Evolutionary conservation across 2,113 vertebrate species (phyloP).

Genomic region (Eulemur rufifrons): DNA sequence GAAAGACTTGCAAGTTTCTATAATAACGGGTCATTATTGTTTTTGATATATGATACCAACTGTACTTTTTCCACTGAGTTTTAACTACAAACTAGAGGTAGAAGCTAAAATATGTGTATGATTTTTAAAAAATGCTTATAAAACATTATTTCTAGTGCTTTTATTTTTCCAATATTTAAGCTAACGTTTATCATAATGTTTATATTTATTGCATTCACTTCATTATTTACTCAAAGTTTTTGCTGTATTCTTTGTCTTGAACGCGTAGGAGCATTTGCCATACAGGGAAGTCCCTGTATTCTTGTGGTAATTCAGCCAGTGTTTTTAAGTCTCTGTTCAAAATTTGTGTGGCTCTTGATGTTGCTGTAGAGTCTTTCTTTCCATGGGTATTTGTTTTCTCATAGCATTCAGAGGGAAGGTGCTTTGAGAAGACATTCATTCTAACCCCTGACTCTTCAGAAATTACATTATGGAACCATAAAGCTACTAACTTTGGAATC

Average conservation of each 20-base stretch:
- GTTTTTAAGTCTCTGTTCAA: conserved; percentile 91
- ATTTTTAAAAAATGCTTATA: background rate
- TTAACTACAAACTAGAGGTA: conserved; percentile 37
- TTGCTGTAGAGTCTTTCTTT: conserved; percentile 93
- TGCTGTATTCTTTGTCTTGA: conserved; percentile 87
- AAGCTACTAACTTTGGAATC: conserved; percentile 80
- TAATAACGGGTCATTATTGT: conserved; percentile 37
- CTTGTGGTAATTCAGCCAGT: conserved; percentile 91
- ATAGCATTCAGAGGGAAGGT: conserved; percentile 90
- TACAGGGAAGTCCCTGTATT: conserved; percentile 95
- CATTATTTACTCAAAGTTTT: conserved; percentile 79
- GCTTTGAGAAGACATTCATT: conserved; percentile 96
- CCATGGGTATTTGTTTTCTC: conserved; percentile 94
- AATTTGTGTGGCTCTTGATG: conserved; percentile 89
- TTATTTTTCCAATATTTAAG: background rate
- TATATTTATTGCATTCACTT: background rate
- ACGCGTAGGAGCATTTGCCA: conserved; percentile 94
- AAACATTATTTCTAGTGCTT: background rate
- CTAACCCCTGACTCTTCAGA: conserved; percentile 95
- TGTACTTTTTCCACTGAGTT: background rate
- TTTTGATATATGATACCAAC: conserved; percentile 20
- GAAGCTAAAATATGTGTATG: background rate
- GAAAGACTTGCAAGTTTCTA: conserved; percentile 32
- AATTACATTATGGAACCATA: conserved; percentile 97
- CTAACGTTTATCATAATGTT: conserved; percentile 30